These are phyloP conservation scores for Calidris pugnax DNA, from an alignment of 2,113 vertebrate genomes.

Conservation along the genomic window DNA sequence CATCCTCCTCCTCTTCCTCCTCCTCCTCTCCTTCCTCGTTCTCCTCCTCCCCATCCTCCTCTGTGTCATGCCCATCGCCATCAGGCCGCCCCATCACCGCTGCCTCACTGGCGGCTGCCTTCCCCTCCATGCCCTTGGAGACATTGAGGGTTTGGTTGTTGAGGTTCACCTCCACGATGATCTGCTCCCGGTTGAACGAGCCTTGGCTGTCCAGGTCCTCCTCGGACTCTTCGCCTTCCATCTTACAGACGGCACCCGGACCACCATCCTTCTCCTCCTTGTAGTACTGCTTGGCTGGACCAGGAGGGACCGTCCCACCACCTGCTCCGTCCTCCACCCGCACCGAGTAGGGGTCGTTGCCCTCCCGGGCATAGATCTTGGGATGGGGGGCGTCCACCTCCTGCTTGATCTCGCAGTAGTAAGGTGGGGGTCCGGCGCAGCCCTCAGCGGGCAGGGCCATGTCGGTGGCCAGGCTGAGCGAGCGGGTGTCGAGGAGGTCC, in stretches of 20 bases:
- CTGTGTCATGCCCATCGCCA: conserved; percentile 8
- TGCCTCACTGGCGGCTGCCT: conserved; percentile 61
- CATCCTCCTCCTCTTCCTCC: conserved; percentile 73
- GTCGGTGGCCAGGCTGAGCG: conserved; percentile 77
- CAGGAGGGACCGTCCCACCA: neutral
- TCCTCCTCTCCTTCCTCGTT: conserved; percentile 70
- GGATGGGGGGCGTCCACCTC: conserved; percentile 82
- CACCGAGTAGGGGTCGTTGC: conserved; percentile 84
- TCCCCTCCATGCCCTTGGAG: conserved; percentile 88
- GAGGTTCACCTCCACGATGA: conserved; percentile 97
- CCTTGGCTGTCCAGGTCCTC: conserved; percentile 73
- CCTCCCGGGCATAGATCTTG: conserved; percentile 87
- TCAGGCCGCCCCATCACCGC: conserved; percentile 53
- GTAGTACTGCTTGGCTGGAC: conserved; percentile 84
- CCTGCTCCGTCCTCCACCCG: conserved; percentile 82
- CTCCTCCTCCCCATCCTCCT: conserved; percentile 69
- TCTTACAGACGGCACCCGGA: conserved; percentile 73
- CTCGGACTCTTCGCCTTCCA: conserved; percentile 79
- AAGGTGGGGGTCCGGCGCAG: conserved; percentile 62
- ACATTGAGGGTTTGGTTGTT: conserved; percentile 97
- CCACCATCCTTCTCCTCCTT: conserved; percentile 82
- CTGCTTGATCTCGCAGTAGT: conserved; percentile 91
- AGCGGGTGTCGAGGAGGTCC: conserved; percentile 87
- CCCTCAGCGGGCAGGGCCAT: conserved; percentile 77
- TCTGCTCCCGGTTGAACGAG: conserved; percentile 89